Conservation (phyloP, 2,888 invertebrate genomes). For the Autographa gamma region DNA sequence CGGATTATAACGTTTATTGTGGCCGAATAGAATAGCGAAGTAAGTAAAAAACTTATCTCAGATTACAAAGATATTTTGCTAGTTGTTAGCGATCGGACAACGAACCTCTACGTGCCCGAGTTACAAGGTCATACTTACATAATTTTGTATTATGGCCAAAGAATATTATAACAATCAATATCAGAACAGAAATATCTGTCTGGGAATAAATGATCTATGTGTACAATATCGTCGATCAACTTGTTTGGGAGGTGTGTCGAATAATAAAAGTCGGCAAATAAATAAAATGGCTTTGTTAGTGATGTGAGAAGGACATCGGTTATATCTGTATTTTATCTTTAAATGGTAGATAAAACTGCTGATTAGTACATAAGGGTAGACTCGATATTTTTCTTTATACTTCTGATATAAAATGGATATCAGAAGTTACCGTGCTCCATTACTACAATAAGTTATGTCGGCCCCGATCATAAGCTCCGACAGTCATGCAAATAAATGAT, state of each 20-base stretch:
- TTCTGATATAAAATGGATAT: not conserved
- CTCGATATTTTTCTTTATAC: not conserved
- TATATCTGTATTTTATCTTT: not conserved
- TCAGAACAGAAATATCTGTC: slow-evolving; percentile 23
- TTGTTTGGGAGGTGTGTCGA: slow-evolving; percentile 9
- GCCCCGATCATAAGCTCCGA: slow-evolving; percentile 1
- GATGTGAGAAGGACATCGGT: not conserved
- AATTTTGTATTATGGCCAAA: slow-evolving; percentile 31
- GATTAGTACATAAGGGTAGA: not conserved
- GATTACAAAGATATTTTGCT: slow-evolving; percentile 53
- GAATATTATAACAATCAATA: slow-evolving; percentile 43
- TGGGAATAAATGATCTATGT: slow-evolving; percentile 40
- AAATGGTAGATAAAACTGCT: slow-evolving; percentile 1
- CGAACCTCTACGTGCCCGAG: slow-evolving; percentile 47
- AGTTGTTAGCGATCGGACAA: slow-evolving; percentile 45
- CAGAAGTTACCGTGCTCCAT: not conserved
- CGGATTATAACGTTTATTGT: slow-evolving; percentile 46
- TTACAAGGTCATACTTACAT: slow-evolving; percentile 43
- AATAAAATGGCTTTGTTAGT: slow-evolving; percentile 8
- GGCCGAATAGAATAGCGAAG: slow-evolving; percentile 30
- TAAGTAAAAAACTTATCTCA: slow-evolving; percentile 45
- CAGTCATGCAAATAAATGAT: slow-evolving; percentile 4
- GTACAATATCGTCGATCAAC: slow-evolving; percentile 19
- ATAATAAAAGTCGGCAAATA: slow-evolving; percentile 10
- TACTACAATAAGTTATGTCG: not conserved